Evolutionary conservation across 2,797 vertebrate genomes (phyloP), one percentile per base, ranked within the genome.

Genomic region (Spatula versicolor): DNA sequence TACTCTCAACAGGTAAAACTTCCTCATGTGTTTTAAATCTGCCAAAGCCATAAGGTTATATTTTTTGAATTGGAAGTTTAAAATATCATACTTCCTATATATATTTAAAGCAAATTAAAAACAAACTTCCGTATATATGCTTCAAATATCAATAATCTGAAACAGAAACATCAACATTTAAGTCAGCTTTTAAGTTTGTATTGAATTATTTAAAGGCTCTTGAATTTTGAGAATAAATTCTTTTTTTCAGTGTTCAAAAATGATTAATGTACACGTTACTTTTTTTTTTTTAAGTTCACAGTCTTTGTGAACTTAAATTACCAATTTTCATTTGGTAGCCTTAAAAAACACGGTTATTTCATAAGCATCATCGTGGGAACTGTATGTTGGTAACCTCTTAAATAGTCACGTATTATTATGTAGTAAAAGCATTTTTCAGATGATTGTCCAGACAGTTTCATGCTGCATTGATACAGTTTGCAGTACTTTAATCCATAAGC

Each of bases 1-100:
- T 99, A 99, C 96, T 99, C 99, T 72, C 99, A 99, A 93, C 99
- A 99, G 99, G 99, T 99, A 96, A 95, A 96, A 71, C 79, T 83
- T 79, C 43, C 62, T 93, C 43, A 48, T 92, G 4, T 52, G 20
- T 87, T 68, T 71, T 74, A 71, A 67, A 64, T 85, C 15, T 83
- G 2, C n/a, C 21, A 37, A 69, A 59, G 16, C 12, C 6, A 17
- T 67, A 9, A 83, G 43, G 2, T 64, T 91, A 3, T 33, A 11
- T 69, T 26, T 72, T 86, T 80, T 62, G 84, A 93, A 80, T 26
- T 8, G 60, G 45, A 39, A 69, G 7, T 23, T 89, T 68, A 60
- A 83, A 31, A 9, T 66, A n/a, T 12, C 2, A 9, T 64, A 28
- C 6, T 77, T 59, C 6, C 12, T 87, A 0, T 77, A 74, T 64